Evolutionary conservation across 2,113 vertebrate species (phyloP).

Genomic region (Pleuronectes platessa): DNA sequence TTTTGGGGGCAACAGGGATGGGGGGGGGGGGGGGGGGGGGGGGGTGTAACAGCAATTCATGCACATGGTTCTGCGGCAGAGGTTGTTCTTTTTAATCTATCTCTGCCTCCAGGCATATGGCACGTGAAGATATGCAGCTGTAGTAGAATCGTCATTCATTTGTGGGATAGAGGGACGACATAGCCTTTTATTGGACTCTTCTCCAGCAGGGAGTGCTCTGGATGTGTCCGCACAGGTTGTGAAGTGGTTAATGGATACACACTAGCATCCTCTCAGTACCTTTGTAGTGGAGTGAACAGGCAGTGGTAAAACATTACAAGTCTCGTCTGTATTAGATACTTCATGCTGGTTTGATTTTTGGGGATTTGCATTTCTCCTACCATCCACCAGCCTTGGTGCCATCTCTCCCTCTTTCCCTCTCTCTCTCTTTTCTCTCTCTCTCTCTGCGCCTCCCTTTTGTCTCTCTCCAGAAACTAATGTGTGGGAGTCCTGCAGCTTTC

Average conservation of each 20-base stretch:
- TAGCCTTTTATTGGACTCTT: conserved; percentile 38
- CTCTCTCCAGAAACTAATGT: conserved; percentile 16
- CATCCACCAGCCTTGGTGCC: conserved; percentile 5
- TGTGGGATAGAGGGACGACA: conserved; percentile 29
- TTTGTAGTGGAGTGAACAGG: not conserved
- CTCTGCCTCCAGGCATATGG: conserved; percentile 60
- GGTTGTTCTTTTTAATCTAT: conserved; percentile 54
- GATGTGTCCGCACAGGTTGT: conserved; percentile 13
- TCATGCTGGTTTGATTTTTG: not conserved
- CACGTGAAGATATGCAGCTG: conserved; percentile 67
- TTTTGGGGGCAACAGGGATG: conserved; percentile 30
- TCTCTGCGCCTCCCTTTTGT: not conserved
- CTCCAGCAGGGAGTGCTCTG: conserved; percentile 19
- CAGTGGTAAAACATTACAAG: not conserved
- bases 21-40: not conserved
- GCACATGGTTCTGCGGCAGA: conserved; percentile 35
- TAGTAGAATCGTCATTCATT: conserved; percentile 49
- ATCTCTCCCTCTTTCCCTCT: not conserved
- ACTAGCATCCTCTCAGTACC: conserved; percentile 13
- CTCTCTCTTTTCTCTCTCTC: not conserved
- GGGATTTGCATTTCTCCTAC: conserved; percentile 9
- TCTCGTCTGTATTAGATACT: conserved; percentile 7
- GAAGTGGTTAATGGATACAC: conserved; percentile 40
- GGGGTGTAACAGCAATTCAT: conserved; percentile 26
- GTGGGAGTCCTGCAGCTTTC: conserved; percentile 50